Evolutionary conservation across 2,888 invertebrate genomes (phyloP).

Genomic region (Drosophila antonietae): DNA sequence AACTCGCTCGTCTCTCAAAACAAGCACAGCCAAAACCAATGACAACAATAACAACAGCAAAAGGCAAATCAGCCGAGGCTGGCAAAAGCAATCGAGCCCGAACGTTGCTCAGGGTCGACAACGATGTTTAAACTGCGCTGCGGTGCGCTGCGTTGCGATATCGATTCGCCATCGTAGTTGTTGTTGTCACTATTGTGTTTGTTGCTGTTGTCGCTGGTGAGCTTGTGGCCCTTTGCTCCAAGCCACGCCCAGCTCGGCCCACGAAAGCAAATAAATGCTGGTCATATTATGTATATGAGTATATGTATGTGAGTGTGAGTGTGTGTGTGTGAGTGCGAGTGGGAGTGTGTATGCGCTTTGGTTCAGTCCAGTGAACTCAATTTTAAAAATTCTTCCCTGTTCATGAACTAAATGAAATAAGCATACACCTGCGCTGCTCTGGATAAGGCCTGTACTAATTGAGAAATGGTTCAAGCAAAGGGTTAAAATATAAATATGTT

Average conservation of each 20-base stretch:
- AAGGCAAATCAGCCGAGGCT: conserved; percentile 19
- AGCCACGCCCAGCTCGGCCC: conserved; percentile 47
- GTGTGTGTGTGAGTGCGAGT: background rate
- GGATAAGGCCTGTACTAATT: background rate
- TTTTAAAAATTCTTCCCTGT: conserved; percentile 46
- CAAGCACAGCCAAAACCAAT: conserved; percentile 13
- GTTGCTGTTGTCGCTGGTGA: conserved; percentile 20
- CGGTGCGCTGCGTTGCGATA: conserved; percentile 40
- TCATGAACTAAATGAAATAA: conserved; percentile 42
- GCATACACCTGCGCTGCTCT: conserved; percentile 18
- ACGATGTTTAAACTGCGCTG: conserved; percentile 21
- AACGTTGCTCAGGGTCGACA: conserved; percentile 59
- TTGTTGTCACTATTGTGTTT: conserved; percentile 8
- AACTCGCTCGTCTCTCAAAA: conserved; percentile 1
- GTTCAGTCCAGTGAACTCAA: conserved; percentile 63
- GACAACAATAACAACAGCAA: conserved; percentile 2
- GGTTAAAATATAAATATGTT: background rate
- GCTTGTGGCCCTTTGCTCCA: conserved; percentile 9
- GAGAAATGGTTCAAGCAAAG: background rate
- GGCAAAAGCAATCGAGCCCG: conserved; percentile 45
- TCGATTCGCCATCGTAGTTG: conserved; percentile 50
- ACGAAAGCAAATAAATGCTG: conserved; percentile 37
- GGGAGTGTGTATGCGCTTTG: conserved; percentile 30
- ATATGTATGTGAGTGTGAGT: background rate
- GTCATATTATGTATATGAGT: conserved; percentile 25